A percentile compares a stretch with the other conserved stretches of the same genome.
Conservation (phyloP, 2,797 vertebrate genomes). For the Melanotaenia nigrans region DNA sequence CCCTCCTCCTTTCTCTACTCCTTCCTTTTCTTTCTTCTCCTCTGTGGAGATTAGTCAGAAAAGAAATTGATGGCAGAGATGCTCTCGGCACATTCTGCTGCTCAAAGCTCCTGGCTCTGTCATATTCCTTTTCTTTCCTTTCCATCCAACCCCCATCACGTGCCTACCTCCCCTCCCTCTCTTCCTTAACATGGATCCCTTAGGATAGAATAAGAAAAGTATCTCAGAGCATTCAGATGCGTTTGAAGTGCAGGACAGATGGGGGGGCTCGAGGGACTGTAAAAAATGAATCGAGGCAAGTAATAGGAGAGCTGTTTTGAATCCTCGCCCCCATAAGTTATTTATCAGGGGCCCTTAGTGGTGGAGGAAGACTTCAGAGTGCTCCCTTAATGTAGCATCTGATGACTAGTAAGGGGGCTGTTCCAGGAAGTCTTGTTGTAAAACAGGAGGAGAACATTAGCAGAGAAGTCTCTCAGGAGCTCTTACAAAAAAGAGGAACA, state of each 20-base stretch:
- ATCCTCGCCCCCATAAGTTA: constrained; percentile 84
- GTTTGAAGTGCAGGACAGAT: constrained; percentile 83
- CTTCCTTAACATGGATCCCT: constrained; percentile 76
- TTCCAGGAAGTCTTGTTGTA: constrained; percentile 82
- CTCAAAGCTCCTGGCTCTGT: constrained; percentile 80
- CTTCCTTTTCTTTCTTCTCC: constrained; percentile 57
- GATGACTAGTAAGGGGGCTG: constrained; percentile 79
- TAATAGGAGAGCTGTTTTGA: constrained; percentile 83
- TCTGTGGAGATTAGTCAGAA: constrained; percentile 74
- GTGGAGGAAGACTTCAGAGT: constrained; percentile 80
- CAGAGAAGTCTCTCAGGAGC: constrained; percentile 72
- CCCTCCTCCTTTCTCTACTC: constrained; percentile 39
- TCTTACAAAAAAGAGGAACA: constrained; percentile 62
- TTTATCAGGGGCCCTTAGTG: constrained; percentile 84
- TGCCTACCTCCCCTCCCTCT: constrained; percentile 45
- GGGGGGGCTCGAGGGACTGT: constrained; percentile 77
- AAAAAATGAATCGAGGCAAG: constrained; percentile 83
- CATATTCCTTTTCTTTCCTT: constrained; percentile 66
- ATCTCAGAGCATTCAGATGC: constrained; percentile 75
- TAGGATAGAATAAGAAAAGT: constrained; percentile 73
- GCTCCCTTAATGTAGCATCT: constrained; percentile 84
- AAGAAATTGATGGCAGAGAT: constrained; percentile 71
- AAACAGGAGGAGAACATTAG: constrained; percentile 83
- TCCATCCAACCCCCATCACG: constrained; percentile 31
- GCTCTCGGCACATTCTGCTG: constrained; percentile 72